Base-by-base conservation (phyloP, 2,797 vertebrate genomes). In the Dromococcyx pavoninus region DNA sequence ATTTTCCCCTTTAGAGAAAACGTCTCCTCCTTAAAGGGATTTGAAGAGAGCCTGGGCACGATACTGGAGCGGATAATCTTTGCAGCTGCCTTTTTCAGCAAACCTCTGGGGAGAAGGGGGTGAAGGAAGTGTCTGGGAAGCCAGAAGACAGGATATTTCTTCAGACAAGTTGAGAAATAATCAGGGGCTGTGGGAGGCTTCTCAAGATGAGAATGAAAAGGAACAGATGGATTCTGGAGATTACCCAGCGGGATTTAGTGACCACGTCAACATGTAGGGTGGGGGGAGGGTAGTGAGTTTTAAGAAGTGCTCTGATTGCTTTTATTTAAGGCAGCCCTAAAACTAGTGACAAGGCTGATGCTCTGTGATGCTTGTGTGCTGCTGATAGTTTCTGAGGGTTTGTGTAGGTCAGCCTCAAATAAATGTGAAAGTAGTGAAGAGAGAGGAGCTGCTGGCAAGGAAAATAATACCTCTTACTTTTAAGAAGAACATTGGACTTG, bases 161-260 rank as follows among this genome's bases (percentile, higher is more conserved):
- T 90, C 82, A 88, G 90, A 96, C 91, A 84, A 94, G 94, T 51
- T 90, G 94, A 94, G 90, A 96, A 97, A 95, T 96, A 95, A 96
- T 96, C 87, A 89, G 69, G 71, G 77, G 64, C 92, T 86, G 71
- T 60, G 73, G 82, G 86, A 93, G 72, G 86, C 33, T 94, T 95
- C 94, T 91, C 3, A 0, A 81, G 88, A 88, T 88, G 86, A 69
- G 89, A 96, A 94, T 76, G 91, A 94, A 91, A 88, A 96, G 92
- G 88, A 97, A 79, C 92, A 96, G 96, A 97, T 96, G 95, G 96
- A 94, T 95, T 86, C 93, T 86, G 89, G 84, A 93, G 96, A 96
- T 97, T 96, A 96, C 83, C 81, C 94, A 77, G 70, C 0, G 13
- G 95, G 95, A 96, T 96, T 96, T 95, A 95, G 89, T 89, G 96